phyloP scores from a whole-genome alignment of 1,140 invertebrate species.

The Olivierus martensii region DNA sequence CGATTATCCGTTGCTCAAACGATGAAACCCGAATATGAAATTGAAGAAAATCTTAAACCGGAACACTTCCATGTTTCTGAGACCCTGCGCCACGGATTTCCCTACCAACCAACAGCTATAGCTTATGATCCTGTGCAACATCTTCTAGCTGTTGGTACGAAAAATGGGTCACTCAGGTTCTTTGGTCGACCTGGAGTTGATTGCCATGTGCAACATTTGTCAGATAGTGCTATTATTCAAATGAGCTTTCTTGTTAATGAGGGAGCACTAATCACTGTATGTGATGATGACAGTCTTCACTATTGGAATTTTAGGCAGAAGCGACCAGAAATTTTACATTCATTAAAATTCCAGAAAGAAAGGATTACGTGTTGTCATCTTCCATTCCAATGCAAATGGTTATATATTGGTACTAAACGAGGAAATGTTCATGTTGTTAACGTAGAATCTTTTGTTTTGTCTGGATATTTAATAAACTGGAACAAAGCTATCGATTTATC shows the following conservation, averaged over 20 bases:
- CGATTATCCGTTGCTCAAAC: slow-evolving; percentile 68
- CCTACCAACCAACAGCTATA: slow-evolving; percentile 88
- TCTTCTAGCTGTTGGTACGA: slow-evolving; percentile 91
- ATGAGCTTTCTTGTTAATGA: slow-evolving; percentile 92
- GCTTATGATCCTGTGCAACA: slow-evolving; percentile 97
- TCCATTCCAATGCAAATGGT: no score
- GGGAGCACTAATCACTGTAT: slow-evolving; percentile 83
- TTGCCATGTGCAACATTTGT: slow-evolving; percentile 75
- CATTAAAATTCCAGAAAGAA: slow-evolving; percentile 92
- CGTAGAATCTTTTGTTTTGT: no score
- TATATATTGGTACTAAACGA: no score
- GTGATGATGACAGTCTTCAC: slow-evolving; percentile 86
- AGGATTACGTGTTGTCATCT: no score
- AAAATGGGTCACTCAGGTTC: slow-evolving; percentile 87
- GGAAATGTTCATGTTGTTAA: no score
- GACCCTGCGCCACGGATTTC: slow-evolving; percentile 97
- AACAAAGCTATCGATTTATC: slow-evolving; percentile 49
- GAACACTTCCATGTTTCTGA: slow-evolving; percentile 43
- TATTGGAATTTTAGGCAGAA: slow-evolving; percentile 79
- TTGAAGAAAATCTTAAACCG: slow-evolving; percentile 73
- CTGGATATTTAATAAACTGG: no score
- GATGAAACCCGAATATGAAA: slow-evolving; percentile 59
- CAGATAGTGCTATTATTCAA: slow-evolving; percentile 61
- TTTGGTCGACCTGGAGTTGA: slow-evolving; percentile 73
- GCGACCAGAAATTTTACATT: slow-evolving; percentile 78